Evolutionary conservation across 2,888 invertebrate species (phyloP), one percentile per base, ranked within the genome.

Genomic region (Ennomos erosarius): DNA sequence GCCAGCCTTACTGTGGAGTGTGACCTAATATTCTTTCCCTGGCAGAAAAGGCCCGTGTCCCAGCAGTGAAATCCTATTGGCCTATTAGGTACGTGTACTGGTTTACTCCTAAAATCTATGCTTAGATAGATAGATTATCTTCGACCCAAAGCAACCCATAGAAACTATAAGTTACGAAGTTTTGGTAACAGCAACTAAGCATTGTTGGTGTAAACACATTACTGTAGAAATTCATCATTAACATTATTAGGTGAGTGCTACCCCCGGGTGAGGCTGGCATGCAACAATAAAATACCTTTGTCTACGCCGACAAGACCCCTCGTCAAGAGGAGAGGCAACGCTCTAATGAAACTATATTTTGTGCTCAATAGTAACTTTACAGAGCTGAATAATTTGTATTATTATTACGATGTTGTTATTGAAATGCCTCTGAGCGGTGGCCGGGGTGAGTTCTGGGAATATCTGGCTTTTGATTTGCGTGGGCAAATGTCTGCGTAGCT

Each of bases 341-440:
- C 61, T 59, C 65, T 76, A 76, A 76, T 76, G 75, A 76, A 75
- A 76, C 75, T 73, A 76, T 75, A 75, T 75, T 75, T 76, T 70
- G 73, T 62, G 64, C 67, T 65, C 67, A 70, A 70, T 72, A 70
- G 64, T 62, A 65, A 68, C 69, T 71, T 70, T 62, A 56, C 56
- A 62, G 64, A 58, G 66, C 62, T 69, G 61, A 61, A 69, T 68
- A 69, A 65, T 64, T 56, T 59, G 56, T 55, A 61, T 64, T 69
- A 67, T 65, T 65, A 56, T 33, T 40, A 43, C 58, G 39, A 59
- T 48, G 43, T n/a, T 59, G 50, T 48, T 51, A 63, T 59, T 51
- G 56, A 61, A 59, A 60, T 58, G 48, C 48, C 57, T 53, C 40
- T 46, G 38, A 11, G 34, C 39, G 49, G 38, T 47, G 40, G 37